Conservation (phyloP, 2,113 vertebrate genomes). For the Ctenodactylus gundi region DNA sequence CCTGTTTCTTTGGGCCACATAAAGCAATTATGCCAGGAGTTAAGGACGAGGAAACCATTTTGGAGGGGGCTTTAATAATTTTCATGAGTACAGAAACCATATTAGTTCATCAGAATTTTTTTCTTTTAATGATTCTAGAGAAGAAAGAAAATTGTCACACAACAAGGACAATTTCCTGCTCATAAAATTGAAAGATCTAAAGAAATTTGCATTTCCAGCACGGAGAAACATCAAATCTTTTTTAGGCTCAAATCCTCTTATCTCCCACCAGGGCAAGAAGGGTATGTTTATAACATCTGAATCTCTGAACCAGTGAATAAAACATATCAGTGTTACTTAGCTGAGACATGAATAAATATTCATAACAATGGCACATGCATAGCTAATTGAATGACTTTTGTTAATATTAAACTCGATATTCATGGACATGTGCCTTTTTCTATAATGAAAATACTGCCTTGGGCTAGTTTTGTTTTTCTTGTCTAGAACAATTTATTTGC, state of each 20-base stretch:
- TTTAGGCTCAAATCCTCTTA: slow-evolving; percentile 55
- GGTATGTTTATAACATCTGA: slow-evolving; percentile 77
- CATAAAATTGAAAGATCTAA: slow-evolving; percentile 33
- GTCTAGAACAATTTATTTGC: slow-evolving; percentile 89
- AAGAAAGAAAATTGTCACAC: slow-evolving; percentile 45
- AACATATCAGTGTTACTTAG: slow-evolving; percentile 82
- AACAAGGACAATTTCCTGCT: slow-evolving; percentile 56
- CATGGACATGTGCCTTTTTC: slow-evolving; percentile 89
- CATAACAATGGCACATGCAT: slow-evolving; percentile 87
- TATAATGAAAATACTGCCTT: slow-evolving; percentile 89
- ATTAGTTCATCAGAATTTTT: neutral
- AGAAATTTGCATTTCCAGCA: slow-evolving; percentile 69
- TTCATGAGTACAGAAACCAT: neutral
- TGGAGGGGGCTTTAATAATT: neutral
- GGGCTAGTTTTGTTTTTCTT: slow-evolving; percentile 90
- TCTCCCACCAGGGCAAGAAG: slow-evolving; percentile 61
- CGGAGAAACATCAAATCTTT: neutral
- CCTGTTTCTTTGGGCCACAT: neutral
- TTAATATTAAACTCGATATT: slow-evolving; percentile 92
- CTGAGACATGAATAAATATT: slow-evolving; percentile 86
- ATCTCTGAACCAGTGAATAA: slow-evolving; percentile 79
- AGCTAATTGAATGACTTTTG: slow-evolving; percentile 89
- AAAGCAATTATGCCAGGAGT: neutral
- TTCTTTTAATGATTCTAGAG: slow-evolving; percentile 31
- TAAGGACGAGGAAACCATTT: neutral